phyloP scores from a whole-genome alignment of 1,140 invertebrate species.

The Gerris buenoi region DNA sequence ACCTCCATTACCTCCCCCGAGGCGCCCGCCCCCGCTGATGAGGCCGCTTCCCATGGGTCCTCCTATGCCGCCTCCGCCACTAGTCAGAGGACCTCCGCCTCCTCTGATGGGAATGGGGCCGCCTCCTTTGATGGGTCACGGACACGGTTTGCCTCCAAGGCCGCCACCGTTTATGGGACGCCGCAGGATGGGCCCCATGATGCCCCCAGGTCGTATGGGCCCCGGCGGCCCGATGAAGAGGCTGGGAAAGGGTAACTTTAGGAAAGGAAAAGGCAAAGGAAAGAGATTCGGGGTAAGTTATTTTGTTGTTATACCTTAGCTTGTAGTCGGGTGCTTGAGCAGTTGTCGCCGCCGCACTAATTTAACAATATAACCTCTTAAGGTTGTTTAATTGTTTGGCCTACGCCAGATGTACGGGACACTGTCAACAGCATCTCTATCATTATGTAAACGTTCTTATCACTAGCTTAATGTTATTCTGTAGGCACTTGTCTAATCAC shows the following conservation, averaged over 20 bases:
- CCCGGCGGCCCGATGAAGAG: background rate
- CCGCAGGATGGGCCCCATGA: background rate
- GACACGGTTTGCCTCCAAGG: background rate
- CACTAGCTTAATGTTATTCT: no score
- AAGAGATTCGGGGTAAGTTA: background rate
- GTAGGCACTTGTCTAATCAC: no score
- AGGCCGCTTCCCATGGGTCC: background rate
- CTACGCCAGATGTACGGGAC: no score
- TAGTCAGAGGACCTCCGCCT: background rate
- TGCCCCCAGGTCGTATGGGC: background rate
- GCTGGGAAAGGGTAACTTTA: background rate
- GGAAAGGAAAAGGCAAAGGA: background rate
- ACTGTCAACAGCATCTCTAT: no score
- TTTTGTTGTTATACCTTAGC: no score
- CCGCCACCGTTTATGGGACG: constrained; percentile 5
- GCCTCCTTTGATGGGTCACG: constrained; percentile 8
- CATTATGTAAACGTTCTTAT: no score
- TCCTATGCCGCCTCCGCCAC: background rate
- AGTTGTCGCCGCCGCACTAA: no score
- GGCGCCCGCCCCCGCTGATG: constrained; percentile 3
- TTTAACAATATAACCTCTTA: no score
- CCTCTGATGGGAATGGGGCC: constrained; percentile 7
- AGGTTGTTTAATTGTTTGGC: no score
- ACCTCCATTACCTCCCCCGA: background rate
- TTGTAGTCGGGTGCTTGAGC: no score